Conservation (phyloP, 2,113 vertebrate species). For the Lamprologus speciosus region DNA sequence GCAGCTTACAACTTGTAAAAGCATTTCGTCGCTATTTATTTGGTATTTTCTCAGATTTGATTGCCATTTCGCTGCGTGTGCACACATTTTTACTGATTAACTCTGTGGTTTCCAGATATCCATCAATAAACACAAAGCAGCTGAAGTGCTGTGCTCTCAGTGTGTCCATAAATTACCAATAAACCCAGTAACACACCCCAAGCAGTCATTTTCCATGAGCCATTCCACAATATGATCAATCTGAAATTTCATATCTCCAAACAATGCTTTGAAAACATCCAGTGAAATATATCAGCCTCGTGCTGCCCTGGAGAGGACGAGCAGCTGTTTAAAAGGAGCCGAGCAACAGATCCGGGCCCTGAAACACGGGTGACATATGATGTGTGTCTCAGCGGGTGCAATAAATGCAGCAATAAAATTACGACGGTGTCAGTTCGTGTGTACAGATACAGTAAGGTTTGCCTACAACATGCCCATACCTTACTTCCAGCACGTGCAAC, state of each 20-base stretch:
- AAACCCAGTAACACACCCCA: not conserved
- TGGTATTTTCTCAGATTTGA: not conserved
- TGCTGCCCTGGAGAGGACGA: slow-evolving; percentile 9
- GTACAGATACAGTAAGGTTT: not conserved
- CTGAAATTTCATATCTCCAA: slow-evolving; percentile 33
- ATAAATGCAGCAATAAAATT: slow-evolving; percentile 50
- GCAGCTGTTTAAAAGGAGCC: slow-evolving; percentile 38
- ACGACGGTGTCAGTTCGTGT: slow-evolving; percentile 26
- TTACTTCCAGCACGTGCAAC: not conserved
- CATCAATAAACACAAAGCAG: not conserved
- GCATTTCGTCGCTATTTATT: not conserved
- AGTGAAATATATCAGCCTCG: not conserved
- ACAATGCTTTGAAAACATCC: slow-evolving; percentile 19
- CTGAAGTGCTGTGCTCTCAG: not conserved
- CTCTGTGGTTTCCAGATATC: not conserved
- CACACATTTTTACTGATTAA: not conserved
- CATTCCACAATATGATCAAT: slow-evolving; percentile 9
- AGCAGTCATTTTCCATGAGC: slow-evolving; percentile 36
- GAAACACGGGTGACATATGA: slow-evolving; percentile 34
- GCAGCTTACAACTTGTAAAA: not conserved
- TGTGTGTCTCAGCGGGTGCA: slow-evolving; percentile 22
- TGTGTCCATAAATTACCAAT: slow-evolving; percentile 13
- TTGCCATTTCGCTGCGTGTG: not conserved
- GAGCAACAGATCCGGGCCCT: slow-evolving; percentile 6
- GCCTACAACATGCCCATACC: not conserved